A percentile compares a stretch with the other conserved stretches of the same genome.
Evolutionary conservation across 1,140 invertebrate genomes (phyloP).

Genomic region (Nasonia longicornis): DNA sequence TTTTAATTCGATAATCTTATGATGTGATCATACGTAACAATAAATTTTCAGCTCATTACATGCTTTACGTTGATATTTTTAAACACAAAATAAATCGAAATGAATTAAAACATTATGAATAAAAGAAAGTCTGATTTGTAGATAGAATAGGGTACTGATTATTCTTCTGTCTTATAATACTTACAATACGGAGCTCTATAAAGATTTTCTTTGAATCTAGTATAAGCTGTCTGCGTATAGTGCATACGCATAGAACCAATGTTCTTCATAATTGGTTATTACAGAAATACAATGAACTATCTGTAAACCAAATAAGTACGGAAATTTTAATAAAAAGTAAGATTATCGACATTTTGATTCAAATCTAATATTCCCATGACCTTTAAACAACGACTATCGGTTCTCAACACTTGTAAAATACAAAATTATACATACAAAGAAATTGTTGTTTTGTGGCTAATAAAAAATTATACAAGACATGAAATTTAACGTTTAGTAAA

Average conservation of each 20-base stretch:
- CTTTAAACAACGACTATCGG: slow-evolving; percentile 14
- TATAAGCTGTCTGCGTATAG: slow-evolving; percentile 49
- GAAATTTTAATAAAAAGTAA: slow-evolving; percentile 60
- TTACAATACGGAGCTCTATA: slow-evolving; percentile 27
- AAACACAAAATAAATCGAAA: slow-evolving; percentile 12
- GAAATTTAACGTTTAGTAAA: slow-evolving; percentile 24
- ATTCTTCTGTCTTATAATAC: slow-evolving; percentile 35
- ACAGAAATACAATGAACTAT: slow-evolving; percentile 46
- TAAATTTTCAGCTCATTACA: slow-evolving; percentile 34
- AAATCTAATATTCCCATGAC: slow-evolving; percentile 29
- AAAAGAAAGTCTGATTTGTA: slow-evolving; percentile 37
- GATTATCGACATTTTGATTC: slow-evolving; percentile 29
- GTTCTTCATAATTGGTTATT: slow-evolving; percentile 31
- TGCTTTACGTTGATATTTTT: slow-evolving; percentile 33
- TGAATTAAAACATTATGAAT: slow-evolving; percentile 25
- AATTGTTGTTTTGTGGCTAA: slow-evolving; percentile 35
- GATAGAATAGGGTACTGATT: slow-evolving; percentile 41
- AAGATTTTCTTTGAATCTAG: slow-evolving; percentile 20
- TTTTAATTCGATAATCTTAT: neutral
- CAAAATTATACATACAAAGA: slow-evolving; percentile 18
- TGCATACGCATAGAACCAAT: slow-evolving; percentile 54
- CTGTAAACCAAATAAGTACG: slow-evolving; percentile 57
- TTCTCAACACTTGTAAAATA: slow-evolving; percentile 33
- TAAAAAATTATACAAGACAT: slow-evolving; percentile 2
- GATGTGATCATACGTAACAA: slow-evolving; percentile 9